A percentile compares a stretch with the other conserved stretches of the same genome.
phyloP scores from a whole-genome alignment of 2,113 vertebrate genomes.

The Ailuropoda melanoleuca region DNA sequence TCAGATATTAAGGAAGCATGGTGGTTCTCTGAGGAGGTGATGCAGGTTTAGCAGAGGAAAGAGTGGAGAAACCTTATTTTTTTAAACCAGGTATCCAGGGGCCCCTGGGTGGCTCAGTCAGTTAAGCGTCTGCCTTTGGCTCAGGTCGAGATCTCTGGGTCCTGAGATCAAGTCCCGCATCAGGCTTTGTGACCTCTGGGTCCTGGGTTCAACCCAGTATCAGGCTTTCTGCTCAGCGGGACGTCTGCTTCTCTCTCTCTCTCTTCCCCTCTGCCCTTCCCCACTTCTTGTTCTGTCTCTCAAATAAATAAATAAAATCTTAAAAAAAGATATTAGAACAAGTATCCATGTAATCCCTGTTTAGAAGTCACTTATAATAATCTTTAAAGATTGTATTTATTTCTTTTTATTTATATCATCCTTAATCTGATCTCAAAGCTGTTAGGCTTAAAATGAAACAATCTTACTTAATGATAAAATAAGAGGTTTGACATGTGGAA shows the following conservation, averaged over 20 bases:
- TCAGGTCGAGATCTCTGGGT: background rate
- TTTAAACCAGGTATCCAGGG: background rate
- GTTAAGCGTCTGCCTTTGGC: fast-evolving
- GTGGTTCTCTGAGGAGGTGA: background rate
- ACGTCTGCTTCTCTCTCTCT: background rate
- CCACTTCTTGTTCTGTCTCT: background rate
- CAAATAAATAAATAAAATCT: background rate
- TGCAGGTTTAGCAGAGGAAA: background rate
- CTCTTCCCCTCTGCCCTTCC: background rate
- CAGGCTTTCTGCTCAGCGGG: too few species aligned
- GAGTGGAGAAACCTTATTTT: background rate
- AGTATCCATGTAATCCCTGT: background rate
- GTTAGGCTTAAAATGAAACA: constrained; percentile 25
- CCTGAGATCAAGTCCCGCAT: background rate
- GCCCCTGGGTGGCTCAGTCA: background rate
- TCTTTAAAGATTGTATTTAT: background rate
- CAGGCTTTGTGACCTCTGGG: background rate
- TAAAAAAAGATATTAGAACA: background rate
- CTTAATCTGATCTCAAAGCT: constrained; percentile 11
- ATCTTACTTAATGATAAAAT: background rate
- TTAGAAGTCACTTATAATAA: constrained; percentile 25
- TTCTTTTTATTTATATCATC: background rate
- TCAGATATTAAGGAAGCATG: background rate
- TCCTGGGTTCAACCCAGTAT: background rate
- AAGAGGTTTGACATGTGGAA: background rate